A percentile compares a stretch with the other conserved stretches of the same genome.
These are phyloP conservation scores for Nymphalis urticae DNA, from an alignment of 2,888 invertebrate genomes.

Conservation along the genomic window DNA sequence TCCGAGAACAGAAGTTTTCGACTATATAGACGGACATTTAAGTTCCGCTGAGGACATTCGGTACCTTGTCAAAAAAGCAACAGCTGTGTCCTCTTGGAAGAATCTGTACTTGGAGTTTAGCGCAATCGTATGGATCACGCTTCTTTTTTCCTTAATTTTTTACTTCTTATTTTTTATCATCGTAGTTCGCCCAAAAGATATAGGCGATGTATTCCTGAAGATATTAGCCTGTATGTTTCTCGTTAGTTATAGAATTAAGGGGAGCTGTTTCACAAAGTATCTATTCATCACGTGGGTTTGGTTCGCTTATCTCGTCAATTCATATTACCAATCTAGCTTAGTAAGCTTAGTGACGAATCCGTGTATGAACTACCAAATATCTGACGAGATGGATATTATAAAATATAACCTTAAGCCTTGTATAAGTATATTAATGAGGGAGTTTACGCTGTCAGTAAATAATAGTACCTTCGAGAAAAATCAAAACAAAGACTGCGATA, in stretches of 20 bases:
- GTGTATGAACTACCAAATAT: conserved; percentile 50
- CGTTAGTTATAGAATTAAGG: conserved; percentile 43
- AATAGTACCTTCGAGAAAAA: conserved; percentile 19
- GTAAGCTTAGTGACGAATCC: conserved; percentile 53
- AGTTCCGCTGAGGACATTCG: conserved; percentile 51
- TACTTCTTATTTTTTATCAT: conserved; percentile 45
- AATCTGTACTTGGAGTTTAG: conserved; percentile 52
- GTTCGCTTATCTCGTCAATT: conserved; percentile 53
- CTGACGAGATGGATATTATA: conserved; percentile 43
- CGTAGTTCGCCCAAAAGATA: conserved; percentile 44
- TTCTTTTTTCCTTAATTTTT: conserved; percentile 43
- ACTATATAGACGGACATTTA: conserved; percentile 49
- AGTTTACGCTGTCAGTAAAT: conserved; percentile 22
- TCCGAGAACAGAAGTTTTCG: conserved; percentile 46
- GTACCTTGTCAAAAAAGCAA: conserved; percentile 51
- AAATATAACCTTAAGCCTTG: conserved; percentile 52
- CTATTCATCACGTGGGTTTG: conserved; percentile 54
- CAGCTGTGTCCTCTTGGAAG: conserved; percentile 46
- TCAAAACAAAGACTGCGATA: conserved; percentile 36
- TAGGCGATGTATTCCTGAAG: conserved; percentile 43
- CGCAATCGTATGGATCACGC: conserved; percentile 47
- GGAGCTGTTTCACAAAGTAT: conserved; percentile 39
- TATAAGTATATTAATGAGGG: conserved; percentile 46
- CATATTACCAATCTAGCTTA: conserved; percentile 52
- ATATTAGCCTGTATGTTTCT: conserved; percentile 49